A percentile compares a stretch with the other conserved stretches of the same genome.
Evolutionary conservation across 1,140 invertebrate species (phyloP).

Genomic region (Uloborus diversus): DNA sequence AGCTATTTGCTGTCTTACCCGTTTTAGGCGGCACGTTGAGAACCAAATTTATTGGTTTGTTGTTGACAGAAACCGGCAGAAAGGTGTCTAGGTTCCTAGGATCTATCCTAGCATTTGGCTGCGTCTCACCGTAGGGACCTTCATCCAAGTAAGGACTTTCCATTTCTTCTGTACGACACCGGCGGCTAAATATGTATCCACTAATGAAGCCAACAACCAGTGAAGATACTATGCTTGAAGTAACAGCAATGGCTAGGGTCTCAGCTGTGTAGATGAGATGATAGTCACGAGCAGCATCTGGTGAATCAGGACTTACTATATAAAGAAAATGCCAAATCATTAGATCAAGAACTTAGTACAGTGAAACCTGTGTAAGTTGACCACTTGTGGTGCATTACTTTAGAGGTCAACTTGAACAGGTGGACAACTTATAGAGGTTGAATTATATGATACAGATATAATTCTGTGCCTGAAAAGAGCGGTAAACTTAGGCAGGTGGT

Average conservation of each 20-base stretch:
- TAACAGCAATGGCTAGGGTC: conserved; percentile 79
- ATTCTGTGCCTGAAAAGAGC: too few relatives aligned
- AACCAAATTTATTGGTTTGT: conserved; percentile 77
- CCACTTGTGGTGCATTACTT: too few relatives aligned
- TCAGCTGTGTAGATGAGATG: conserved; percentile 81
- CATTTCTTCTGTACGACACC: conserved; percentile 80
- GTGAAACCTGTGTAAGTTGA: too few relatives aligned
- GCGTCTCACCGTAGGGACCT: conserved; percentile 59
- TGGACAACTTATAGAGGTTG: too few relatives aligned
- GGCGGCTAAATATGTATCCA: conserved; percentile 82
- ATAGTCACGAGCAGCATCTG: conserved; percentile 76
- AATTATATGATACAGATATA: too few relatives aligned
- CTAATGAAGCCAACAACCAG: conserved; percentile 82
- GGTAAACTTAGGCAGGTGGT: too few relatives aligned
- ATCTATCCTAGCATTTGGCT: conserved; percentile 39
- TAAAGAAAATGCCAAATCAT: neutral
- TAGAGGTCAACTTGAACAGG: too few relatives aligned
- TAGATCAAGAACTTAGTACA: too few relatives aligned
- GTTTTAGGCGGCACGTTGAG: conserved; percentile 73
- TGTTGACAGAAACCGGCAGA: conserved; percentile 70
- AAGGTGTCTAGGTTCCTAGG: conserved; percentile 62
- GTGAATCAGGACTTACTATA: conserved; percentile 28
- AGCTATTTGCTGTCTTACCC: conserved; percentile 62
- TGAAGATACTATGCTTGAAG: conserved; percentile 79
- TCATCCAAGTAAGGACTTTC: conserved; percentile 60